Percentiles rank a stretch among this genome's conserved stretches.
Evolutionary conservation across 1,140 invertebrate genomes (phyloP).

Genomic region (Drosophila micromelanica): DNA sequence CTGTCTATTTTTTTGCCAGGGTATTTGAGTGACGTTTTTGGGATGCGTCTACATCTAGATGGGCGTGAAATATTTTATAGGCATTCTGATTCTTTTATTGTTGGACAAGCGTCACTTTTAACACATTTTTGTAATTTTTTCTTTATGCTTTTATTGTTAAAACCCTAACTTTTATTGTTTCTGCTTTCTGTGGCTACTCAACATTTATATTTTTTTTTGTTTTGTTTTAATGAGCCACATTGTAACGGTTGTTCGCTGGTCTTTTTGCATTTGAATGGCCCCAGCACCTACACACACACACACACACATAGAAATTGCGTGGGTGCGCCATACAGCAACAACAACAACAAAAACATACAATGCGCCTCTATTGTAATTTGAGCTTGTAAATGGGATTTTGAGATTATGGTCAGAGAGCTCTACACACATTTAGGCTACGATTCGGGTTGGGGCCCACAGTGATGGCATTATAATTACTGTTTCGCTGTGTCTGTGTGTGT

Average conservation of each 20-base stretch:
- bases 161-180: slow-evolving; percentile 57
- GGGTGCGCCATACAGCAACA: slow-evolving; percentile 58
- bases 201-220: slow-evolving; percentile 38
- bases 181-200: slow-evolving; percentile 46
- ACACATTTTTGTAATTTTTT: slow-evolving; percentile 59
- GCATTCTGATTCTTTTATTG: slow-evolving; percentile 60
- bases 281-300: slow-evolving; percentile 28
- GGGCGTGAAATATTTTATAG: slow-evolving; percentile 76
- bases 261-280: slow-evolving; percentile 78
- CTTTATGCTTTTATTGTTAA: slow-evolving; percentile 31
- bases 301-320: slow-evolving; percentile 38
- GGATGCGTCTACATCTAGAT: slow-evolving; percentile 53
- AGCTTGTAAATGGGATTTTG: slow-evolving; percentile 66
- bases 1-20: slow-evolving; percentile 3
- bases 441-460: slow-evolving; percentile 40
- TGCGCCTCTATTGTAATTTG: slow-evolving; percentile 74
- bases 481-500: slow-evolving; percentile 19
- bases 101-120: slow-evolving; percentile 67
- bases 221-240: slow-evolving; percentile 69
- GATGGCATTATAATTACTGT: slow-evolving; percentile 70
- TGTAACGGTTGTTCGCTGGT: slow-evolving; percentile 74
- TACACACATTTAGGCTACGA: slow-evolving; percentile 26
- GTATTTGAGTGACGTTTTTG: slow-evolving; percentile 54
- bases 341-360: slow-evolving; percentile 35
- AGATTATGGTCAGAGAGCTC: slow-evolving; percentile 62